Percentiles rank a stretch among this genome's conserved stretches.
These are phyloP conservation scores for Salvelinus fontinalis DNA, from an alignment of 2,113 vertebrate genomes.

Conservation along the genomic window DNA sequence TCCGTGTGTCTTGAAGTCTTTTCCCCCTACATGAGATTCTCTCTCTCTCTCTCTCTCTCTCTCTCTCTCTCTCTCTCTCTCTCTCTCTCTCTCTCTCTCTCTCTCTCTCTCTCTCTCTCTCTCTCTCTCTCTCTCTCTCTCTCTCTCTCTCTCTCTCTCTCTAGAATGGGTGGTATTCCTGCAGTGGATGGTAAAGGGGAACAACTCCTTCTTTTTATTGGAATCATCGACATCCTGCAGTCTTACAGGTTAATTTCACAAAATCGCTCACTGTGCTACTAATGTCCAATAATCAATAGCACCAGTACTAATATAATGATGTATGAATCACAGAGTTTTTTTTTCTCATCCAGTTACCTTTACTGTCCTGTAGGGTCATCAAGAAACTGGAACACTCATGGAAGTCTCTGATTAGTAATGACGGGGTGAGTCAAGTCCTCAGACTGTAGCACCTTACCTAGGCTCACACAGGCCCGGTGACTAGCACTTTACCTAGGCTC, in stretches of 20 bases:
- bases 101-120: too few species aligned
- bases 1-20: neutral
- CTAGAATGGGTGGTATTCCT: constrained; percentile 96
- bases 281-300: too few species aligned
- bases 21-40: neutral
- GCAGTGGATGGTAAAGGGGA: constrained; percentile 89
- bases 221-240: constrained; percentile 97
- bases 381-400: constrained; percentile 98
- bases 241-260: constrained; percentile 85
- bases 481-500: too few species aligned
- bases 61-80: too few species aligned
- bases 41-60: too few species aligned
- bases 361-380: constrained; percentile 80
- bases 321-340: too few species aligned
- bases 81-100: too few species aligned
- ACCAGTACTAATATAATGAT: too few species aligned
- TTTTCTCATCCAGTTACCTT: constrained; percentile 16
- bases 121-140: constrained; percentile 34
- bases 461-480: too few species aligned
- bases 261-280: neutral
- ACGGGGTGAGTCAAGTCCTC: constrained; percentile 83
- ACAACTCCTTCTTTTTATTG: constrained; percentile 88
- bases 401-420: constrained; percentile 93
- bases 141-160: constrained; percentile 33
- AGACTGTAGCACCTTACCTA: neutral